Evolutionary conservation across 2,888 invertebrate species (phyloP), one percentile per base, ranked within the genome.

Genomic region (Silvanus unidentatus): DNA sequence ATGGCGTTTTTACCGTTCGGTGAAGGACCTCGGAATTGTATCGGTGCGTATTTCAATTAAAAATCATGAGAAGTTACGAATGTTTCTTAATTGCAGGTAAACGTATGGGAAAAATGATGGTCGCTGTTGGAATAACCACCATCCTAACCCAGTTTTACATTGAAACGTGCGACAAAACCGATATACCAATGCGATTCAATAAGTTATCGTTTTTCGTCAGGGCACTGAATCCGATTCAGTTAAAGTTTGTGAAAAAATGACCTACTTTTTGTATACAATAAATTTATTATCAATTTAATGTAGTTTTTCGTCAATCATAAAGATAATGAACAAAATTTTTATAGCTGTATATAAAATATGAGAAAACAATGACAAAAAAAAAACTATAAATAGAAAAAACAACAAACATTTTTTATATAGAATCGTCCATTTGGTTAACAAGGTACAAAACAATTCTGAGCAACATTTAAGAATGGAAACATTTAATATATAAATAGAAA

Each of bases 101-200:
- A 34, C 29, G 44, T 27, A 29, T 47, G 34, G 47, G 39, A 15
- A 47, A 44, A 44, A 38, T 47, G 14, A 44, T 41, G 39, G 40
- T 41, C 6, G 41, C 29, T 16, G 39, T 34, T 22, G 47, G 47
- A n/a, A 36, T 44, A 10, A 35, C 47, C 15, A 44, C 40, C 35
- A 41, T 47, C 27, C 39, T 47, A 15, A 44, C 5, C 3, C 5
- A 39, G 16, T 39, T 16, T 22, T 10, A 16, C 3, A 9, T 39
- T 3, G 27, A 27, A 12, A 6, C 5, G 10, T 39, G 39, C 27
- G 27, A 16, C 8, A 27, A n/a, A 11, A 39, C 39, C 5, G 39
- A 39, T 14, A 22, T 27, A 11, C 39, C 39, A 11, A 10, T 22
- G 22, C 5, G 22, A 27, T 39, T 39, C n/a, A 39, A 39, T 22